Percentiles rank a stretch among this genome's conserved stretches.
Conservation (phyloP, 2,888 invertebrate genomes). For the Vesta saturnalis region DNA sequence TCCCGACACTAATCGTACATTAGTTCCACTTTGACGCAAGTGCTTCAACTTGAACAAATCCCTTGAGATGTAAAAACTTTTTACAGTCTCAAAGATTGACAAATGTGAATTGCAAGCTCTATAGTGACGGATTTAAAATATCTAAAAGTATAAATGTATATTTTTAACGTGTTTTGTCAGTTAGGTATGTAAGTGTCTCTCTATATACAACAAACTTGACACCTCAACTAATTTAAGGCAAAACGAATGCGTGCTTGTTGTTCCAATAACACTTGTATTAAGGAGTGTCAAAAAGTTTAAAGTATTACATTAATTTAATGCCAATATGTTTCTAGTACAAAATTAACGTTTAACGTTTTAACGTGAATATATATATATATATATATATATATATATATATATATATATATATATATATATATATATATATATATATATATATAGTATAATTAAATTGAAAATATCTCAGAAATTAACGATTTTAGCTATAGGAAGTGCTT, state of each 20-base stretch:
- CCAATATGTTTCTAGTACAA: constrained; percentile 6
- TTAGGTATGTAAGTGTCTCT: not conserved
- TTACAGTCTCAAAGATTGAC: constrained; percentile 28
- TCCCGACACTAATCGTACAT: constrained; percentile 22
- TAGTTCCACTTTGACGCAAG: constrained; percentile 27
- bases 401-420: too few species aligned
- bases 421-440: too few species aligned
- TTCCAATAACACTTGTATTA: constrained; percentile 16
- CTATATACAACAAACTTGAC: not conserved
- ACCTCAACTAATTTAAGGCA: constrained; percentile 17
- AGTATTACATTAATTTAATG: constrained; percentile 11
- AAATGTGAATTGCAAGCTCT: constrained; percentile 22
- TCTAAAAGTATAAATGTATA: constrained; percentile 15
- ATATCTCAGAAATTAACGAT: too few species aligned
- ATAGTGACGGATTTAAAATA: constrained; percentile 17
- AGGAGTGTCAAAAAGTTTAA: constrained; percentile 24
- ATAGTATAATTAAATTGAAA: too few species aligned
- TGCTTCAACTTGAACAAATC: constrained; percentile 31
- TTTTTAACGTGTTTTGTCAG: not conserved
- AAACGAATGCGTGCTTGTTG: constrained; percentile 8
- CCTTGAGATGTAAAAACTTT: constrained; percentile 24
- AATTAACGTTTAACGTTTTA: too few species aligned
- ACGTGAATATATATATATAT: too few species aligned
- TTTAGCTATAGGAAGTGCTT: too few species aligned
- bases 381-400: too few species aligned